Evolutionary conservation across 2,888 invertebrate genomes (phyloP).

Genomic region (Apoda limacodes): DNA sequence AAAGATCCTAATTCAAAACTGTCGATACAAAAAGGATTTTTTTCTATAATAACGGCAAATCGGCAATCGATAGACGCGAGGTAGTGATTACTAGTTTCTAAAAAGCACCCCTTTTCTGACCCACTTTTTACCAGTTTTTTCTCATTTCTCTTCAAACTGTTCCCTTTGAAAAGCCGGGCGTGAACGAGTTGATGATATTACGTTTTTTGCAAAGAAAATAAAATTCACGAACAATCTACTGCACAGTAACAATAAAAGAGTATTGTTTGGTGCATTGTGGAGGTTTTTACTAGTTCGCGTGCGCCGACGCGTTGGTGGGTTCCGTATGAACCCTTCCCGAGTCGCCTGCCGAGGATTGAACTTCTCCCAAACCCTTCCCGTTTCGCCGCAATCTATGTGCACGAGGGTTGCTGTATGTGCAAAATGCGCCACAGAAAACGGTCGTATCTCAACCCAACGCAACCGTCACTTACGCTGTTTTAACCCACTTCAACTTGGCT

Average conservation of each 20-base stretch:
- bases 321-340: slow-evolving; percentile 63
- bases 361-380: slow-evolving; percentile 61
- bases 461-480: slow-evolving; percentile 36
- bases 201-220: slow-evolving; percentile 58
- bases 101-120: slow-evolving; percentile 69
- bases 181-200: slow-evolving; percentile 72
- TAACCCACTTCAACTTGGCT: slow-evolving; percentile 28
- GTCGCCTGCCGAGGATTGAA: slow-evolving; percentile 55
- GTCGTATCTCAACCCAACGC: slow-evolving; percentile 25
- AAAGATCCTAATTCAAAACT: slow-evolving; percentile 50
- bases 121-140: slow-evolving; percentile 65
- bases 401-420: slow-evolving; percentile 40
- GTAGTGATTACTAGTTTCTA: slow-evolving; percentile 67
- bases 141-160: slow-evolving; percentile 57
- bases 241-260: slow-evolving; percentile 65
- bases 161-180: slow-evolving; percentile 67
- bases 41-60: slow-evolving; percentile 66
- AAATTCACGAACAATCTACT: slow-evolving; percentile 67
- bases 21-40: slow-evolving; percentile 47
- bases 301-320: slow-evolving; percentile 68
- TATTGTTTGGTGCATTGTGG: slow-evolving; percentile 58
- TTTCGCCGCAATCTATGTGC: slow-evolving; percentile 33
- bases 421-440: slow-evolving; percentile 23
- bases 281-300: slow-evolving; percentile 63
- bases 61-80: slow-evolving; percentile 64